Conservation (phyloP, 2,888 invertebrate genomes). For the Tenthredo notha region DNA sequence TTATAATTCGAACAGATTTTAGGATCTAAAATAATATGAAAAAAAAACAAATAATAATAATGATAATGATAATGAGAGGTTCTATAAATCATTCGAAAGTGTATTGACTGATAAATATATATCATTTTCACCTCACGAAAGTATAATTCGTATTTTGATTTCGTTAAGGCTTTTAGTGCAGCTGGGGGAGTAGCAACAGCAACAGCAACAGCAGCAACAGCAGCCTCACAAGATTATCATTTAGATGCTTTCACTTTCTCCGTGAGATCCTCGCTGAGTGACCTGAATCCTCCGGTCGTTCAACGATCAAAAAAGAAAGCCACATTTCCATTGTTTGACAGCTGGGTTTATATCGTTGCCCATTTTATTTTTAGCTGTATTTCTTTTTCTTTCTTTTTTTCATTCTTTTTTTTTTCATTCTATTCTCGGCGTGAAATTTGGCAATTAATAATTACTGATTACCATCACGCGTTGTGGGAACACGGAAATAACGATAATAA, state of each 20-base stretch:
- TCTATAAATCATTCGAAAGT: neutral
- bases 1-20: neutral
- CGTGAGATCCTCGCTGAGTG: slow-evolving; percentile 64
- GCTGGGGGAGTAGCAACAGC: neutral
- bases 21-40: neutral
- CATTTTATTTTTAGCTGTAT: neutral
- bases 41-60: neutral
- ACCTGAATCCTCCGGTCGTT: slow-evolving; percentile 62
- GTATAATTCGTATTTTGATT: neutral
- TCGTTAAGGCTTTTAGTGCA: neutral
- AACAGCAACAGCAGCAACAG: neutral
- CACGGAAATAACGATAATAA: neutral
- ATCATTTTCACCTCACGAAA: neutral
- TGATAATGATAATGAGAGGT: neutral
- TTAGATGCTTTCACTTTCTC: slow-evolving; percentile 74
- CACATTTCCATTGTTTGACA: slow-evolving; percentile 23
- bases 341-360: neutral
- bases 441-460: neutral
- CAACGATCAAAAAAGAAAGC: slow-evolving; percentile 33
- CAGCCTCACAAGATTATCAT: slow-evolving; percentile 5
- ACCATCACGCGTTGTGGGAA: neutral
- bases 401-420: neutral
- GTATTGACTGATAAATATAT: neutral
- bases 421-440: neutral
- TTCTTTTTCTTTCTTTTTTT: neutral